Evolutionary conservation across 2,888 invertebrate species (phyloP).

Genomic region (Prenolepis imparis): DNA sequence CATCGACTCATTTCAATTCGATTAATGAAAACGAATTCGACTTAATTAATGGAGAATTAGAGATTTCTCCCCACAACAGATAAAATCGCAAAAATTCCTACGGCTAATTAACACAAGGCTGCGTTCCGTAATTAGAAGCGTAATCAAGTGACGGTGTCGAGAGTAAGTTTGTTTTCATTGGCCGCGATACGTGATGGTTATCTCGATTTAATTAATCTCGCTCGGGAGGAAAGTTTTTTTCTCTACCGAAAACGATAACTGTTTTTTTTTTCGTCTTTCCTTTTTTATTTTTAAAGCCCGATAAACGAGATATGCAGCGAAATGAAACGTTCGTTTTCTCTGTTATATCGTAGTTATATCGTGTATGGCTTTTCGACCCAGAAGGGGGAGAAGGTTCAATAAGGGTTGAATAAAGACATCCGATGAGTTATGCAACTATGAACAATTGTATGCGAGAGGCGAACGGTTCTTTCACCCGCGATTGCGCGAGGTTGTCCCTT

Average conservation of each 20-base stretch:
- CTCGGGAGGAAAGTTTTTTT: not conserved
- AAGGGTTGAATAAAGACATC: not conserved
- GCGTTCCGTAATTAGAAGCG: conserved; percentile 9
- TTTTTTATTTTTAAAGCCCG: no score
- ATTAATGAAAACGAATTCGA: not conserved
- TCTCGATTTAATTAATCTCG: conserved; percentile 4
- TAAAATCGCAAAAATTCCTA: not conserved
- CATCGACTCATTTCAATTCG: not conserved
- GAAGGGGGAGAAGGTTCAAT: not conserved
- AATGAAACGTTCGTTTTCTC: not conserved
- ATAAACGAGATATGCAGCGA: not conserved
- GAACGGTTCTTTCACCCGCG: not conserved
- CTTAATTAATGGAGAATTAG: not conserved
- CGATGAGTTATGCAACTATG: not conserved
- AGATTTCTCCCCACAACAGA: not conserved
- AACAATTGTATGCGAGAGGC: not conserved
- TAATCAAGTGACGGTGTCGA: conserved; percentile 21
- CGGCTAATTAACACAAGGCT: conserved; percentile 9
- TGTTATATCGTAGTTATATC: not conserved
- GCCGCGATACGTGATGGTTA: not conserved
- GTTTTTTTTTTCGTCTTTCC: not conserved
- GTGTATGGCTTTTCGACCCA: not conserved
- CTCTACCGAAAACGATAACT: not conserved
- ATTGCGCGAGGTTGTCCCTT: not conserved
- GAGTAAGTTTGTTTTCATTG: conserved; percentile 21